Evolutionary conservation across 1,140 invertebrate species (phyloP).

Genomic region (Calephelis virginiensis): DNA sequence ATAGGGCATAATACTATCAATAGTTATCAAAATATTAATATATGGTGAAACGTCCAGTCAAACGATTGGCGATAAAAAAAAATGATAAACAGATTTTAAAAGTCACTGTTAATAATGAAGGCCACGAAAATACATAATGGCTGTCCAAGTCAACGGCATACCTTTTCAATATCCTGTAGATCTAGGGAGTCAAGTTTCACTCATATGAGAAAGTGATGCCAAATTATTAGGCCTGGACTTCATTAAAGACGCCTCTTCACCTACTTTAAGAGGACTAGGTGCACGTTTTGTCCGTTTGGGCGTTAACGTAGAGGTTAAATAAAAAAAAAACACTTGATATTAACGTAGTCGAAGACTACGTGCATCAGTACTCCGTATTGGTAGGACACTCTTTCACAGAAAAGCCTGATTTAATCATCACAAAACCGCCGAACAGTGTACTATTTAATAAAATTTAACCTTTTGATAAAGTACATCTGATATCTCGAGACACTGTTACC

Average conservation of each 20-base stretch:
- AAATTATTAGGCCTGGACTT: conserved; percentile 18
- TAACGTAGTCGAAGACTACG: conserved; percentile 38
- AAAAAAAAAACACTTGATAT: conserved; percentile 33
- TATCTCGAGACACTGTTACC: neutral
- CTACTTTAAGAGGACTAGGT: conserved; percentile 27
- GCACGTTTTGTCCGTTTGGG: conserved; percentile 19
- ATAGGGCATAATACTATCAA: conserved; percentile 23
- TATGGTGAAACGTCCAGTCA: neutral
- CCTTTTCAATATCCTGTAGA: conserved; percentile 19
- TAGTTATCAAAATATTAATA: conserved; percentile 19
- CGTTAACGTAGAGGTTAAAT: conserved; percentile 27
- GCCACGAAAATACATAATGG: conserved; percentile 28
- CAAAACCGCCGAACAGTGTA: conserved; percentile 32
- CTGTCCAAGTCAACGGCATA: conserved; percentile 26
- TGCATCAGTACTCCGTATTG: conserved; percentile 31
- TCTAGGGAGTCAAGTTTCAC: conserved; percentile 25
- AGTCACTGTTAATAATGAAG: conserved; percentile 19
- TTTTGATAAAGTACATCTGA: conserved; percentile 6
- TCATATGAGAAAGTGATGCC: conserved; percentile 22
- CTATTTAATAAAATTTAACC: conserved; percentile 27
- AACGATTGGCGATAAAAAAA: conserved; percentile 3
- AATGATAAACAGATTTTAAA: conserved; percentile 30
- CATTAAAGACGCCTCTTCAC: neutral
- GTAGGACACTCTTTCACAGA: conserved; percentile 45
- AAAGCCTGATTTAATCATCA: conserved; percentile 36